Base-by-base conservation (phyloP, 2,113 vertebrate species). In the Panthera tigris region DNA sequence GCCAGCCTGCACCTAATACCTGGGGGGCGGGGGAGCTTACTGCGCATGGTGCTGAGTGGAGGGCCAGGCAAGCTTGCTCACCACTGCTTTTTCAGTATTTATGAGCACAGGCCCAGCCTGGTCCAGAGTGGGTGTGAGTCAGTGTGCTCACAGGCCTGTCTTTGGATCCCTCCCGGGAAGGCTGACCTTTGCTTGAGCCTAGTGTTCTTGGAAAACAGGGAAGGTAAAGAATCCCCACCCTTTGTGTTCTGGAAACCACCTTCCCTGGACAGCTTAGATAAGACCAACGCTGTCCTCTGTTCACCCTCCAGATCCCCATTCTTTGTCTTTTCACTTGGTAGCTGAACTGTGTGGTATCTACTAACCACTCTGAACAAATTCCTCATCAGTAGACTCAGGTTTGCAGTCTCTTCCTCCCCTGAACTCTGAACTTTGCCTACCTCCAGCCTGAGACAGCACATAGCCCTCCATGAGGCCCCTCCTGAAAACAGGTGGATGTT, bases 21-120 rank as follows among this genome's bases (percentile, higher is more conserved):
- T 71, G 5, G 12, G 25, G 39, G 39, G 52, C 12, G 0, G 13
- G 48, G 39, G 21, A 33, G 8, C 36, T 61, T 31, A 27, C 36
- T 33, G 12, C 3, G 0, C 2, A 0, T 16, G 7, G 13, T 41
- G 31, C 81, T 39, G 69, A 50, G 69, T 13, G 13, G 9, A 13
- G 0, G 31, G 29, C 87, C 33, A 41, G 69, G n/a, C n/a, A 12
- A 0, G n/a, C 16, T 73, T 7, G 36, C 66, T 87, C 23, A 0
- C 33, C 66, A 29, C 73, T 76, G 14, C 27, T 8, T 48, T 41
- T 29, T 48, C 27, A 31, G 74, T 29, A 27, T 41, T 78, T 4
- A 31, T 18, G 41, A 8, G 16, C 41, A 31, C 0, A 39, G 41
- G 74, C 25, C 41, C 7, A 2, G 41, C 41, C 41, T 29, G 14